Percentiles rank a stretch among this genome's conserved stretches.
These are phyloP conservation scores for Metaphire vulgaris DNA, from an alignment of 1,140 invertebrate species.

Conservation along the genomic window DNA sequence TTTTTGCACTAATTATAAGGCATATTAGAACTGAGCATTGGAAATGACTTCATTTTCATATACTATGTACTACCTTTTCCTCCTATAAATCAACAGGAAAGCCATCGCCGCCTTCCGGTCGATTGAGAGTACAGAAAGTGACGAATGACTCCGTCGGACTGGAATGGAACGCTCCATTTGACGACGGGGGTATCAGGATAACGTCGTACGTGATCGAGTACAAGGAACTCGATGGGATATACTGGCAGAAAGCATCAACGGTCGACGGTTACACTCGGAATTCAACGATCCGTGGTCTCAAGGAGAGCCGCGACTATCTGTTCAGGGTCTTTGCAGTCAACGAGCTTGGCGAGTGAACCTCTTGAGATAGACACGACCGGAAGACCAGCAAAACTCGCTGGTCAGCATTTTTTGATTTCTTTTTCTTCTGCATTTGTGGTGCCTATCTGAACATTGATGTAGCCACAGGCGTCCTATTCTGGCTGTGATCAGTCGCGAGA, in stretches of 20 bases:
- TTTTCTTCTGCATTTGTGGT: no score
- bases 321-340: constrained; percentile 94
- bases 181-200: constrained; percentile 81
- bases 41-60: no score
- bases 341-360: constrained; percentile 88
- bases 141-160: constrained; percentile 86
- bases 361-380: constrained; percentile 83
- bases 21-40: no score
- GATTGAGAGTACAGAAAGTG: constrained; percentile 76
- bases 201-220: constrained; percentile 84
- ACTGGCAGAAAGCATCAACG: constrained; percentile 85
- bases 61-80: no score
- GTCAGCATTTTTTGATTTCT: no score
- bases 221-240: constrained; percentile 74
- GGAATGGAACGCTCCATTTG: constrained; percentile 78
- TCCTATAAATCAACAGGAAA: no score
- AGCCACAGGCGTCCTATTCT: no score
- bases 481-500: no score
- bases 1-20: no score
- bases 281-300: constrained; percentile 55
- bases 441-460: no score
- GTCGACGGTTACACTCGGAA: constrained; percentile 69
- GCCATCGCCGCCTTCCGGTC: constrained; percentile 75
- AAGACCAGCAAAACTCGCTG: constrained; percentile 56
- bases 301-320: constrained; percentile 73